Base-by-base conservation (phyloP, 2,113 vertebrate species). In the Boulengeromyrus knoepffleri region DNA sequence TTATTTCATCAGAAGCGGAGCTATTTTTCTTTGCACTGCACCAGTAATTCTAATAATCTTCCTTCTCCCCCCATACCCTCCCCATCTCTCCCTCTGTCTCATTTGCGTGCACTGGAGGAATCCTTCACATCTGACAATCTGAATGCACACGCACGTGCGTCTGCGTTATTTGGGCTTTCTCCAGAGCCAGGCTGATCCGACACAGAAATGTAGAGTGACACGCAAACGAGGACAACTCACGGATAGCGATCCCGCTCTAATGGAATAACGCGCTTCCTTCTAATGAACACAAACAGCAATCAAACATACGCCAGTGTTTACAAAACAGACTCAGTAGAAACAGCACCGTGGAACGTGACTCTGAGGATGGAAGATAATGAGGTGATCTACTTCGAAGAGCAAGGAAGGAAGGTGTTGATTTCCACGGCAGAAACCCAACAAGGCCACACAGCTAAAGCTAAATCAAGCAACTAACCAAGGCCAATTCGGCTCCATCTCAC, bases 261-360 rank as follows among this genome's bases (percentile, higher is more conserved):
- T 84, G 90, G 85, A 90, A 89, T 87, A 52, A 89, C 52, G 27
- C n/a, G 49, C 53, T 89, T 31, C 47, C 19, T 90, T 90, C 70
- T 88, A 89, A 90, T 84, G 50, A 47, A 19, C 47, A 74, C 50
- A 47, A 89, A 77, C 89, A 91, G 49, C 89, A 90, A 90, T 90
- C 91, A 92, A 89, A 91, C 84, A 87, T 53, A 70, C 10, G 52
- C 8, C 87, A 58, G 74, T 90, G 90, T 90, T 90, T 88, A 90
- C 90, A 88, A 85, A 88, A 27, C 50, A 62, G 52, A 90, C 88
- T 53, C 39, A 49, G 70, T 70, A 50, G 87, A 56, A 58, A 10
- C 77, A 45, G 39, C 86, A 46, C 36, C 12, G 77, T 50, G 87
- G 87, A 84, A 19, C 21, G 49, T 39, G 87, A 74, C 36, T 83